Conservation (phyloP, 2,113 vertebrate species). For the Crotophaga sulcirostris region DNA sequence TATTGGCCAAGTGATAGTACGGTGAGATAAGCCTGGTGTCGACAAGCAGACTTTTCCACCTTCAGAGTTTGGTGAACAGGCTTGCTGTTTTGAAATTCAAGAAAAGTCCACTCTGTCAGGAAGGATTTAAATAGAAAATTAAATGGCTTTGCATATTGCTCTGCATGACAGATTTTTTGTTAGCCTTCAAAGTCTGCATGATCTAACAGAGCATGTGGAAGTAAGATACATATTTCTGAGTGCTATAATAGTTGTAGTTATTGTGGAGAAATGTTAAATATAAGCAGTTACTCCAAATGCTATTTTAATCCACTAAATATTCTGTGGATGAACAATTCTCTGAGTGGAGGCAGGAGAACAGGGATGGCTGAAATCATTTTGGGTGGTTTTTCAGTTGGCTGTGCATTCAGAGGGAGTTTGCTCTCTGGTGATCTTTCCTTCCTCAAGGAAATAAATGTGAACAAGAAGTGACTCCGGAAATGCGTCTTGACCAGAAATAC, state of each 20-base stretch:
- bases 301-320: conserved; percentile 2
- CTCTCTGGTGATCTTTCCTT: not conserved
- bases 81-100: conserved; percentile 52
- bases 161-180: conserved; percentile 39
- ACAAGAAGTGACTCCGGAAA: not conserved
- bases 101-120: conserved; percentile 20
- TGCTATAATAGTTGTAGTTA: not conserved
- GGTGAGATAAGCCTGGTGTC: not conserved
- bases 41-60: conserved; percentile 22
- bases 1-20: conserved; percentile 21
- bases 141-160: conserved; percentile 51
- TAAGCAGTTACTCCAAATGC: not conserved
- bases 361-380: not conserved
- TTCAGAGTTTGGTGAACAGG: not conserved
- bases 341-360: not conserved
- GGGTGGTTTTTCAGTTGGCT: not conserved
- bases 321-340: not conserved
- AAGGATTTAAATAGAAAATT: conserved; percentile 65
- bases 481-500: conserved; percentile 5
- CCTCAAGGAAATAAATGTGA: not conserved
- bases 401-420: not conserved
- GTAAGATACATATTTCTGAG: conserved; percentile 12
- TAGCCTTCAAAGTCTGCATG: conserved; percentile 15
- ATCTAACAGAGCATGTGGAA: conserved; percentile 34
- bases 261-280: not conserved